A percentile compares a stretch with the other conserved stretches of the same genome.
phyloP scores from a whole-genome alignment of 1,140 invertebrate species.

The Heliconius melpomene region DNA sequence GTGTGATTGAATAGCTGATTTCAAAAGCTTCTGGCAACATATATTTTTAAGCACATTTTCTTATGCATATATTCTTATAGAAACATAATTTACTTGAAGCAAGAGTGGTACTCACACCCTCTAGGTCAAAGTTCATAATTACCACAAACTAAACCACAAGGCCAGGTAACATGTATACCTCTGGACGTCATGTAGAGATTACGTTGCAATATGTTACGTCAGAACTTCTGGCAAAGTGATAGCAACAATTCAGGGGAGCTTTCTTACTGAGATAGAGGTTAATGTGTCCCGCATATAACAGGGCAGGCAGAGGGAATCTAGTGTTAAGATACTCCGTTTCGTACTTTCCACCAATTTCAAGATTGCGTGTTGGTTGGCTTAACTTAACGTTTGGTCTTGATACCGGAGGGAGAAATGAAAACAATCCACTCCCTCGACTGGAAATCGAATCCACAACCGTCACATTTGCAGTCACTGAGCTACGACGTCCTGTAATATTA shows the following conservation, averaged over 20 bases:
- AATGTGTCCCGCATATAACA: background rate
- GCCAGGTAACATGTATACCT: background rate
- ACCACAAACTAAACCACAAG: background rate
- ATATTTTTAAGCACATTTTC: no score
- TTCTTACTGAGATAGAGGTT: no score
- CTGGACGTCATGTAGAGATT: background rate
- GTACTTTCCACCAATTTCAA: background rate
- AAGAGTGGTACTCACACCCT: no score
- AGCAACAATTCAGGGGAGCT: background rate
- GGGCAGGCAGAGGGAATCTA: background rate
- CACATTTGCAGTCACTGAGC: background rate
- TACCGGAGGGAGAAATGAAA: background rate
- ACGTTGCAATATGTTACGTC: background rate
- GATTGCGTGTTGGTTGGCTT: background rate
- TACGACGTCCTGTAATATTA: background rate
- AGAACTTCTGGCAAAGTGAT: background rate
- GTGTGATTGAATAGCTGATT: no score
- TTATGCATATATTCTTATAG: no score
- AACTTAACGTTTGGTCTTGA: background rate
- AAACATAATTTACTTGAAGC: no score
- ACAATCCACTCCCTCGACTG: background rate
- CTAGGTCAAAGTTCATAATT: no score
- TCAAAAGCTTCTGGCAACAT: no score
- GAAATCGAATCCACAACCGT: background rate
- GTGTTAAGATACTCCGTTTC: background rate